Base-by-base conservation (phyloP, 1,140 invertebrate genomes). In the Hycleus phaleratus region DNA sequence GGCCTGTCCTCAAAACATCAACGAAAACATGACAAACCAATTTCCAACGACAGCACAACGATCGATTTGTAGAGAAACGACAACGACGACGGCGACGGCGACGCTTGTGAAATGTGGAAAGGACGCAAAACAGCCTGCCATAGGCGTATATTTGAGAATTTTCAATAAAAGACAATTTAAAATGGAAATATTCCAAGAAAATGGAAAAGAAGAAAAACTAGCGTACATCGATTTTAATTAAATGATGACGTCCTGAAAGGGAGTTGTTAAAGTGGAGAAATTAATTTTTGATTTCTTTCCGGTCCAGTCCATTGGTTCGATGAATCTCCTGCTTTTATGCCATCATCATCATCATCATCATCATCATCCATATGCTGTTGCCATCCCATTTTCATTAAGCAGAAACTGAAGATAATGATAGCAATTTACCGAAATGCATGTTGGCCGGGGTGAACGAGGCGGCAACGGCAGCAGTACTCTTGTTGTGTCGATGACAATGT, bases 11-110 rank as follows among this genome's bases (percentile, higher is more conserved):
- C 50, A 46, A 62, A 54, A 49, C 46, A 58, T 62, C 52, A 49
- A 53, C 60, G 50, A 55, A 58, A 56, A 32, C 51, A 50, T 55
- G 56, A 54, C 60, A 58, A 56, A 56, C 60, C 60, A 62, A 63
- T 55, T 57, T 60, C 49, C 50, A 49, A 56, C 59, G 46, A 54
- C 46, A 25, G 54, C 32, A 32, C 32, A 4, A 60, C 54, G 54
- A 56, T 56, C 53, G 48, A 56, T 56, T 26, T 12, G 6, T 7
- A 32, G 32, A 32, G 32, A 7, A 32, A 32, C 32, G 32, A 2
- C 32, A 7, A 32, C 32, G 7, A 32, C 32, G 32, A 7, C 32
- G 32, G 32, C 32, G 32, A 32, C 32, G 32, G 7, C 32, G 32
- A 32, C 32, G 32, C 4, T 32, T 32, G 4, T 32, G 32, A 32